Conservation (phyloP, 1,140 invertebrate genomes). For the Venustaconcha ellipsiformis region DNA sequence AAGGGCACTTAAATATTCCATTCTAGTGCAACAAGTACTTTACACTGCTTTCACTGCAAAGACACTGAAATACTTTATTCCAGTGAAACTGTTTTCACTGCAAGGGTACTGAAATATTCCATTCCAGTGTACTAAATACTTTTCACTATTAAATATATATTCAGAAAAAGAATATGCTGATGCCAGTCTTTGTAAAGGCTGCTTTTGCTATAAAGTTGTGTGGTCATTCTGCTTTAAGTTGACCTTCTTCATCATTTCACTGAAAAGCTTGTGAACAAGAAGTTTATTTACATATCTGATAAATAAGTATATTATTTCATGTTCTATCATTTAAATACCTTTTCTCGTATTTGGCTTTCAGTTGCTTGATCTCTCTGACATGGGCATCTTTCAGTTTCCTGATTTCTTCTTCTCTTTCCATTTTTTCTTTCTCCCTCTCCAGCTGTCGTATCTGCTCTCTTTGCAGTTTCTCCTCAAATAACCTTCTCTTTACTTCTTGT, state of each 20-base stretch:
- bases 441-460: constrained; percentile 54
- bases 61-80: too few relatives aligned
- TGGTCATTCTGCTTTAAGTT: background rate
- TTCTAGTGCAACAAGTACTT: too few relatives aligned
- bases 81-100: too few relatives aligned
- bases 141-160: too few relatives aligned
- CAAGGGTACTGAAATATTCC: too few relatives aligned
- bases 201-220: too few relatives aligned
- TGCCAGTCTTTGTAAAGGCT: background rate
- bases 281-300: too few relatives aligned
- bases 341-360: constrained; percentile 55
- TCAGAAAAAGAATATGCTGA: background rate
- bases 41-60: too few relatives aligned
- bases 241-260: constrained; percentile 16
- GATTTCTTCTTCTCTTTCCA: constrained; percentile 63
- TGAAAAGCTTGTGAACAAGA: background rate
- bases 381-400: constrained; percentile 58
- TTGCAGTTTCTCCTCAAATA: constrained; percentile 66
- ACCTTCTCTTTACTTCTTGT: constrained; percentile 67
- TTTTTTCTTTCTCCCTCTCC: constrained; percentile 58
- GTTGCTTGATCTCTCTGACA: constrained; percentile 53
- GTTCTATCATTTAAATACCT: constrained; percentile 14
- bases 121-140: too few relatives aligned
- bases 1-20: too few relatives aligned
- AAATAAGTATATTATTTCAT: too few relatives aligned